Percentiles rank a stretch among this genome's conserved stretches.
Evolutionary conservation across 2,888 invertebrate genomes (phyloP).

Genomic region (Ormyrus pomaceus): DNA sequence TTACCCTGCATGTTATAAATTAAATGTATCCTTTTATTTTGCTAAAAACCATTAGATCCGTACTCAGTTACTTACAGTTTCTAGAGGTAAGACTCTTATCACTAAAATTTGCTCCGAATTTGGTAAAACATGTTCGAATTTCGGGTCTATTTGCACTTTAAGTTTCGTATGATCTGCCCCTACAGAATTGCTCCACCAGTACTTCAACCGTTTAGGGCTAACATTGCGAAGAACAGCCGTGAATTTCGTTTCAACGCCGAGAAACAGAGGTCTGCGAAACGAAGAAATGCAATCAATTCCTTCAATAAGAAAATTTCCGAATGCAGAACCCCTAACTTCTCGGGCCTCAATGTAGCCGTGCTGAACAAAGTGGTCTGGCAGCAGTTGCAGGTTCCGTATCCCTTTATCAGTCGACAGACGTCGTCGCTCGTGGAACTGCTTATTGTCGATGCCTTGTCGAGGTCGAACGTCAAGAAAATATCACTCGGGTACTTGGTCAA

Average conservation of each 20-base stretch:
- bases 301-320: too few species aligned
- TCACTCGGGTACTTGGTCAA: neutral
- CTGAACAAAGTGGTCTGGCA: constrained; percentile 10
- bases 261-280: constrained; percentile 60
- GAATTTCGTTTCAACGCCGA: constrained; percentile 64
- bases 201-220: constrained; percentile 55
- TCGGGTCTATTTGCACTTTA: constrained; percentile 66
- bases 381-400: constrained; percentile 49
- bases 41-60: neutral
- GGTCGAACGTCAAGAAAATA: neutral
- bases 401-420: constrained; percentile 42
- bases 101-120: constrained; percentile 52
- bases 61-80: constrained; percentile 57
- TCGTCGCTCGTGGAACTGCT: constrained; percentile 2
- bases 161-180: constrained; percentile 68
- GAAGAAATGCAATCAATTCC: neutral
- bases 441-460: neutral
- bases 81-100: constrained; percentile 66
- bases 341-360: constrained; percentile 55
- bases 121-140: constrained; percentile 65
- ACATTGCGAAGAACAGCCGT: constrained; percentile 69
- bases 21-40: neutral
- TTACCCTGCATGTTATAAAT: constrained; percentile 64
- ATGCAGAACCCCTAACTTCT: constrained; percentile 47
- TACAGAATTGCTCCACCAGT: constrained; percentile 62